These are phyloP conservation scores for Acanthisitta chloris DNA, from an alignment of 2,113 vertebrate species.

Conservation along the genomic window DNA sequence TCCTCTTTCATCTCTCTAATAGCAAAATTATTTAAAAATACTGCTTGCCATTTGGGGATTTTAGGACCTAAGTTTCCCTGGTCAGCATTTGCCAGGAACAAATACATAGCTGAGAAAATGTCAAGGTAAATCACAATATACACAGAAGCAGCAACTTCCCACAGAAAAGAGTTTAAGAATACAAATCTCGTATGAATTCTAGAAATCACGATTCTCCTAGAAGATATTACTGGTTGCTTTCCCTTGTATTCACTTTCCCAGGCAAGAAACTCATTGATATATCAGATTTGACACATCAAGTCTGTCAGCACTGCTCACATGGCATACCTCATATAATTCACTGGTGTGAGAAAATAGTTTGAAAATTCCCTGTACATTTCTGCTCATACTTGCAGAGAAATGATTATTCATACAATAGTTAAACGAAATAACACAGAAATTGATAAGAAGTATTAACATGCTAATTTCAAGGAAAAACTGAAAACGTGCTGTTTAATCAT, in stretches of 20 bases:
- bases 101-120: not conserved
- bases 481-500: not conserved
- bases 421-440: not conserved
- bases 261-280: not conserved
- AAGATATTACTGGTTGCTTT: not conserved
- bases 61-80: not conserved
- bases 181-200: not conserved
- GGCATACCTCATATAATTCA: not conserved
- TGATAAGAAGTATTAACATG: not conserved
- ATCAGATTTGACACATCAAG: not conserved
- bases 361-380: not conserved
- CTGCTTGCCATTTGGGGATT: not conserved
- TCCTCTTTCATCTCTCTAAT: not conserved
- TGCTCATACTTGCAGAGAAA: not conserved
- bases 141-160: not conserved
- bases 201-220: not conserved
- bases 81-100: not conserved
- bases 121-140: not conserved
- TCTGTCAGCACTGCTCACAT: fast-evolving
- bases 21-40: not conserved
- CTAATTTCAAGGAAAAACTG: not conserved
- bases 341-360: not conserved
- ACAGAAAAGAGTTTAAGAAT: not conserved
- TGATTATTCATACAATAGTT: not conserved
- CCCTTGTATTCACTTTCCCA: not conserved